Percentiles rank a stretch among this genome's conserved stretches.
phyloP scores from a whole-genome alignment of 2,113 vertebrate species.

The Gavia stellata region DNA sequence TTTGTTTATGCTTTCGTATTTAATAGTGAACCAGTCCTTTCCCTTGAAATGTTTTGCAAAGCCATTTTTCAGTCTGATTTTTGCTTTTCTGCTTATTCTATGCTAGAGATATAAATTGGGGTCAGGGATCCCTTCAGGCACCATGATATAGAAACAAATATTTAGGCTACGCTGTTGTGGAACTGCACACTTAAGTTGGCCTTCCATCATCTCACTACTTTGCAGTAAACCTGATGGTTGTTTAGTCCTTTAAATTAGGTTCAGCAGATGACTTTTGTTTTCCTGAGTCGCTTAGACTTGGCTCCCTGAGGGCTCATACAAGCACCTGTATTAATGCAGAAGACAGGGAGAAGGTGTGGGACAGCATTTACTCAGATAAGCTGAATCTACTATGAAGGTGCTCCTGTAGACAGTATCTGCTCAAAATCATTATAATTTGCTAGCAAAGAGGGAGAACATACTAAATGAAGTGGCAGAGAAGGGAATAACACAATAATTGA shows the following conservation, averaged over 20 bases:
- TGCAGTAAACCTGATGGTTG: not conserved
- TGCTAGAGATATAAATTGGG: not conserved
- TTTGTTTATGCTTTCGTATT: not conserved
- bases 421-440: not conserved
- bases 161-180: not conserved
- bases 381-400: not conserved
- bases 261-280: not conserved
- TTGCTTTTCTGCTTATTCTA: not conserved
- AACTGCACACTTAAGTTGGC: not conserved
- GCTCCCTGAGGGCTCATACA: not conserved
- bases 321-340: not conserved
- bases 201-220: not conserved
- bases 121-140: not conserved
- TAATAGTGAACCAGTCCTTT: not conserved
- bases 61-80: not conserved
- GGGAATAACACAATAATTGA: not conserved
- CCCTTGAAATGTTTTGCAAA: not conserved
- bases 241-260: not conserved
- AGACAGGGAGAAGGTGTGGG: not conserved
- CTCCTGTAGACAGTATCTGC: not conserved
- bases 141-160: not conserved
- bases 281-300: not conserved
- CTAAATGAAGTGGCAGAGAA: not conserved
- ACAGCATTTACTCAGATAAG: not conserved
- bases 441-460: not conserved